Evolutionary conservation across 2,888 invertebrate genomes (phyloP), one percentile per base, ranked within the genome.

Genomic region (Andrena hattorfiana): DNA sequence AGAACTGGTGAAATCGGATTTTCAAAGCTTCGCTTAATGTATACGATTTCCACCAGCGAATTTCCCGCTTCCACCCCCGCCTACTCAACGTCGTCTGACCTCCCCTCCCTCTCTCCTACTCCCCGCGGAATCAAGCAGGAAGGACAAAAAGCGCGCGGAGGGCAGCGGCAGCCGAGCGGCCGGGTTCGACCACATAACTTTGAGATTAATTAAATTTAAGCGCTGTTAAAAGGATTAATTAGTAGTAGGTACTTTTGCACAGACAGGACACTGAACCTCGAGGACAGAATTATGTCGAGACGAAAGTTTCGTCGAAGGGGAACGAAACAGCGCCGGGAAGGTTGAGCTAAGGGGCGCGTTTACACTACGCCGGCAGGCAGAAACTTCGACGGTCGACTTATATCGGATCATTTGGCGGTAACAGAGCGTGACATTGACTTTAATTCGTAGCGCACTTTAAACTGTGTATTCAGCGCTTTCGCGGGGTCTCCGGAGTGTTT

Each of bases 211-310:
- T 93, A 93, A 92, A 92, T 93, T 92, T 90, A 88, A 91, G 91
- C 90, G 89, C 89, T 90, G 90, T 92, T 92, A 92, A 92, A 92
- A 92, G 92, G 92, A 93, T 93, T 93, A 93, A 93, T 93, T 93
- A 92, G 93, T 88, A 92, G 90, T 88, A 87, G 89, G 89, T 84
- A 85, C 83, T 88, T 90, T 87, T 83, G 87, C 80, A 26, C 56
- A 26, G 56, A 10, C 80, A 89, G 89, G 86, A 86, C 85, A 87
- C 77, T 75, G 86, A 87, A 85, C 76, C 85, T 83, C 85, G 80
- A 42, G 73, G 82, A 84, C 89, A 83, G 84, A 88, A 89, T 89
- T 89, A 89, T 87, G 88, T 85, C 85, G 88, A 85, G 89, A 87
- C 82, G 87, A 89, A 89, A 89, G 85, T 89, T 89, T 88, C 72